Percentiles rank a stretch among this genome's conserved stretches.
These are phyloP conservation scores for Lasioglossum lativentre DNA, from an alignment of 2,888 invertebrate genomes.

Conservation along the genomic window DNA sequence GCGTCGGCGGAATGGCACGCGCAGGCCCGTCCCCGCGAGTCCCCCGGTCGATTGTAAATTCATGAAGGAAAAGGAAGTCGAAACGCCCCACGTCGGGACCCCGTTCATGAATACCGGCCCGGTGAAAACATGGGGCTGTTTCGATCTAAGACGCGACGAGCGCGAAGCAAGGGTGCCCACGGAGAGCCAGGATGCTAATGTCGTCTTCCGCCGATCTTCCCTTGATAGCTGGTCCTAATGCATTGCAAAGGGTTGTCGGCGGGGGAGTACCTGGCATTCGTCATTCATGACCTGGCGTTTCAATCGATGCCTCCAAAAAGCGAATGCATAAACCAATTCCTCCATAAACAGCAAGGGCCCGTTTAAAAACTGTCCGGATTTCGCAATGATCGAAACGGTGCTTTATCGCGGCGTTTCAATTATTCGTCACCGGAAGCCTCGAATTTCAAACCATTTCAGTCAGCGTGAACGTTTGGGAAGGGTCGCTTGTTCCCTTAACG, in stretches of 20 bases:
- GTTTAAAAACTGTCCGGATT: neutral
- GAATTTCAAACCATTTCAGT: neutral
- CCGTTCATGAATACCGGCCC: constrained; percentile 77
- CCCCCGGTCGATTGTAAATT: constrained; percentile 74
- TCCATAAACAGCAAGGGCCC: neutral
- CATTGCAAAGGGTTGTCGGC: constrained; percentile 72
- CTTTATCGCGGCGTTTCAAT: neutral
- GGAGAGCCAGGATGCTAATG: constrained; percentile 69
- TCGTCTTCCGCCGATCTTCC: constrained; percentile 37
- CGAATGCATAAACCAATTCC: neutral
- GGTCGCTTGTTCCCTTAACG: neutral
- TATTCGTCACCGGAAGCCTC: neutral
- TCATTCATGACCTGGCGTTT: constrained; percentile 64
- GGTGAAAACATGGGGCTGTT: constrained; percentile 76
- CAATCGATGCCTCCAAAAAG: neutral
- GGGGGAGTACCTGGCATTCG: constrained; percentile 46
- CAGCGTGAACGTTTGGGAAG: neutral
- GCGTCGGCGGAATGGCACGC: constrained; percentile 3
- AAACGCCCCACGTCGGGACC: constrained; percentile 35
- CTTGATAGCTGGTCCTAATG: constrained; percentile 59
- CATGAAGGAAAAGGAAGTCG: constrained; percentile 73
- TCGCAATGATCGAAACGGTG: neutral
- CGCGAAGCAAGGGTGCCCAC: constrained; percentile 57
- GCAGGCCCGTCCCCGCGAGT: constrained; percentile 36
- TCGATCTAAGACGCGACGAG: constrained; percentile 70